phyloP scores from a whole-genome alignment of 2,113 vertebrate species.

The Rhagologus leucostigma region DNA sequence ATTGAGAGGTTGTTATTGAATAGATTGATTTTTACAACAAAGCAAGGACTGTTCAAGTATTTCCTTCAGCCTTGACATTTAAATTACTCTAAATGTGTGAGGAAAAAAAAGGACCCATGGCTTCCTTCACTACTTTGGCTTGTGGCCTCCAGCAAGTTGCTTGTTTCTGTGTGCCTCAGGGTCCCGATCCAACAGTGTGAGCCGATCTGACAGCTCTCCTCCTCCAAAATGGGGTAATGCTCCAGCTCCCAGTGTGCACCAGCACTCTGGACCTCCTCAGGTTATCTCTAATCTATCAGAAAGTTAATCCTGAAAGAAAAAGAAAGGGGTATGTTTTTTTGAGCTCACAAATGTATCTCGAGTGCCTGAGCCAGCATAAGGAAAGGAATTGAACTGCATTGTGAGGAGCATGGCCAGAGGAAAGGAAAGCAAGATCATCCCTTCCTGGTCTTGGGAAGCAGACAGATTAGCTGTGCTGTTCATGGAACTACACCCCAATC shows the following conservation, averaged over 20 bases:
- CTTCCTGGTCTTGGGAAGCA: background rate
- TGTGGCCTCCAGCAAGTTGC: background rate
- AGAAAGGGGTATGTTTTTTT: background rate
- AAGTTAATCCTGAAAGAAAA: background rate
- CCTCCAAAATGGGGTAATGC: background rate
- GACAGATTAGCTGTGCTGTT: background rate
- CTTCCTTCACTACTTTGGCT: background rate
- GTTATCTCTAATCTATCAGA: background rate
- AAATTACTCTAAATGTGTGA: background rate
- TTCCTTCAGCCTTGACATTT: background rate
- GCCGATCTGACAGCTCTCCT: background rate
- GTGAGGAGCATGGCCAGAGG: background rate
- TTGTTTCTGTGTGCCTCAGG: background rate
- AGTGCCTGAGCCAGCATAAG: background rate
- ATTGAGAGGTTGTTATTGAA: background rate
- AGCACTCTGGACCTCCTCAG: background rate
- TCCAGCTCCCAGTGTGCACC: background rate
- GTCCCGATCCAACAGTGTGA: background rate
- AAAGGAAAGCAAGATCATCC: background rate
- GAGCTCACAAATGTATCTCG: background rate
- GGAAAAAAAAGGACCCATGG: background rate
- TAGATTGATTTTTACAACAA: background rate
- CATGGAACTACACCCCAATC: no score
- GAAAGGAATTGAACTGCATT: background rate
- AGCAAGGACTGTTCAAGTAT: background rate